Evolutionary conservation across 2,113 vertebrate species (phyloP).

Genomic region (Ophthalmolycus amberensis): DNA sequence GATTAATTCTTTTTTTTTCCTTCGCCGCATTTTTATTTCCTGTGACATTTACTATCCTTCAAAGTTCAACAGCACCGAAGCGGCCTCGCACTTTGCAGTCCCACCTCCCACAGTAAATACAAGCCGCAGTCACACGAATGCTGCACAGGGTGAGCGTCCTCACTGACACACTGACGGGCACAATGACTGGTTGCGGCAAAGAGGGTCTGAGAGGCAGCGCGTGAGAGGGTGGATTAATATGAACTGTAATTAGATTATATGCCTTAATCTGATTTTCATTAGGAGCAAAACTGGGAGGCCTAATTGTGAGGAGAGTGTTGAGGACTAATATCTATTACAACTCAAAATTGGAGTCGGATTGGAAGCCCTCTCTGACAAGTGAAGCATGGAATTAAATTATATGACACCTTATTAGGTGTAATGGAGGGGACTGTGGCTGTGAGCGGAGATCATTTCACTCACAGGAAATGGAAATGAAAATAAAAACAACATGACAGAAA

Average conservation of each 20-base stretch:
- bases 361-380: conserved; percentile 84
- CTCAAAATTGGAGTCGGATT: conserved; percentile 84
- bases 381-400: conserved; percentile 89
- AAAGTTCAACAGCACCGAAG: conserved; percentile 45
- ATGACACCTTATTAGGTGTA: conserved; percentile 88
- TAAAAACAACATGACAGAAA: conserved; percentile 72
- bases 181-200: conserved; percentile 72
- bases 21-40: conserved; percentile 71
- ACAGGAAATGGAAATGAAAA: conserved; percentile 75
- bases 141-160: conserved; percentile 7
- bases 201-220: conserved; percentile 70
- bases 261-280: conserved; percentile 89
- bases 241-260: conserved; percentile 88
- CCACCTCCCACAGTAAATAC: conserved; percentile 35
- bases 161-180: conserved; percentile 71
- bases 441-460: conserved; percentile 70
- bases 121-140: conserved; percentile 15
- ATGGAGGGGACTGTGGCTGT: conserved; percentile 76
- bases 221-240: conserved; percentile 84
- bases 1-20: conserved; percentile 61
- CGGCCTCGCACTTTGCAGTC: conserved; percentile 12
- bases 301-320: conserved; percentile 86
- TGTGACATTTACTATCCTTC: conserved; percentile 71
- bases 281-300: conserved; percentile 83
- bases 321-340: conserved; percentile 88